Evolutionary conservation across 2,113 vertebrate species (phyloP), one percentile per base, ranked within the genome.

Genomic region (Peromyscus maniculatus): DNA sequence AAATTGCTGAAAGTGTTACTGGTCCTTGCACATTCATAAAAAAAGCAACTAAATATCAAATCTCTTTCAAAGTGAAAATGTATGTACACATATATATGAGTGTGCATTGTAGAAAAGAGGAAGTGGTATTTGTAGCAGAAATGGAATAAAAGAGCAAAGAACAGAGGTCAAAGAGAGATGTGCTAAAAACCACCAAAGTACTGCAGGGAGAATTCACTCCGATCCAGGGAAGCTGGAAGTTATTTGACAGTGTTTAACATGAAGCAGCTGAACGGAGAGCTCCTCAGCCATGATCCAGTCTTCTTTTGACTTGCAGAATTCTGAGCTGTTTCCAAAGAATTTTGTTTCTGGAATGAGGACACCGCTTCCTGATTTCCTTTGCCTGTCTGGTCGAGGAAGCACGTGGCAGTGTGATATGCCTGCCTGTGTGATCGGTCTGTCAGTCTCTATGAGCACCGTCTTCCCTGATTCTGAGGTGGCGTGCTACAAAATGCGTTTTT

Each of bases 201-300:
- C 96, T 94, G 94, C 16, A 93, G 97, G 36, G 24, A 98, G 93
- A 98, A 96, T 98, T 98, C 98, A 96, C 95, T 96, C 87, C 97
- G 98, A 98, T 98, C 98, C 98, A 98, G 98, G 98, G 92, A 98
- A 97, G 94, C 98, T 98, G 97, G 97, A 97, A 97, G 97, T 97
- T 98, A 98, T 98, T 98, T 98, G 99, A 98, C 98, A 98, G 97
- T 96, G 91, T 97, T 98, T 98, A 98, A 98, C 98, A 97, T 89
- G 97, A 97, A 98, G 97, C 98, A 99, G 98, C 95, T 96, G 96
- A 66, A 33, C 66, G 86, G 92, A 84, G 96, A 98, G 98, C 92
- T 97, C 96, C 97, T 97, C 89, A 94, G 94, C 93, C 97, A 98
- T 98, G 96, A 98, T 97, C 97, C 97, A 95, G 97, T 97, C 96